These are phyloP conservation scores for Anthoscopus minutus DNA, from an alignment of 2,113 vertebrate genomes.

Conservation along the genomic window DNA sequence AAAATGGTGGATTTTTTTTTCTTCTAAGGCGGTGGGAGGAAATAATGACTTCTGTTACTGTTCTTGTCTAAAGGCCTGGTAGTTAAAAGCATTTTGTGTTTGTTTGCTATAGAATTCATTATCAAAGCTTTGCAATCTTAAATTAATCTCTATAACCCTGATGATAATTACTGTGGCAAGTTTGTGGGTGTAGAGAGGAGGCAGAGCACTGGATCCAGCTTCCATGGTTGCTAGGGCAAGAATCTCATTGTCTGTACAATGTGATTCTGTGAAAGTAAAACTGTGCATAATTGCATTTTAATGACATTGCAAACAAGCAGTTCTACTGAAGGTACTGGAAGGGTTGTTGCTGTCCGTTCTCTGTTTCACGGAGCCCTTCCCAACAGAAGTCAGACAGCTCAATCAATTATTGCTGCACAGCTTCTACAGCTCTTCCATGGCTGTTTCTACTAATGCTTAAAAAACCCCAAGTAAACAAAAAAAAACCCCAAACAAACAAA, in stretches of 20 bases:
- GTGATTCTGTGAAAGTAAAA: not conserved
- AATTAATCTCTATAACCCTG: not conserved
- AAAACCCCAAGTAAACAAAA: not conserved
- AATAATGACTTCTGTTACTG: not conserved
- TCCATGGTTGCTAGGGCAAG: not conserved
- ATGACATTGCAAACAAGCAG: not conserved
- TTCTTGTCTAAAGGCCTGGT: not conserved
- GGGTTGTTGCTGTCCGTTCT: not conserved
- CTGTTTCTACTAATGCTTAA: not conserved
- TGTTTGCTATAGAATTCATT: not conserved
- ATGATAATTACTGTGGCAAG: not conserved
- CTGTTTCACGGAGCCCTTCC: accelerated
- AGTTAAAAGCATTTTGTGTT: not conserved
- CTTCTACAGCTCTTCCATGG: not conserved
- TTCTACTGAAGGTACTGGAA: not conserved
- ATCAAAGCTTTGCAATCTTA: not conserved
- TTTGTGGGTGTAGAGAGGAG: not conserved
- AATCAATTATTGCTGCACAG: not conserved
- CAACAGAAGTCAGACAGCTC: accelerated
- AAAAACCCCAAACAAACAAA: not conserved
- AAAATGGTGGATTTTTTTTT: not conserved
- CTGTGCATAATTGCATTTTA: not conserved
- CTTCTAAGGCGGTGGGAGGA: not conserved
- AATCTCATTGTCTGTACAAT: not conserved
- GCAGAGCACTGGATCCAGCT: not conserved